Evolutionary conservation across 2,797 vertebrate genomes (phyloP).

Genomic region (Apodemus agrarius): DNA sequence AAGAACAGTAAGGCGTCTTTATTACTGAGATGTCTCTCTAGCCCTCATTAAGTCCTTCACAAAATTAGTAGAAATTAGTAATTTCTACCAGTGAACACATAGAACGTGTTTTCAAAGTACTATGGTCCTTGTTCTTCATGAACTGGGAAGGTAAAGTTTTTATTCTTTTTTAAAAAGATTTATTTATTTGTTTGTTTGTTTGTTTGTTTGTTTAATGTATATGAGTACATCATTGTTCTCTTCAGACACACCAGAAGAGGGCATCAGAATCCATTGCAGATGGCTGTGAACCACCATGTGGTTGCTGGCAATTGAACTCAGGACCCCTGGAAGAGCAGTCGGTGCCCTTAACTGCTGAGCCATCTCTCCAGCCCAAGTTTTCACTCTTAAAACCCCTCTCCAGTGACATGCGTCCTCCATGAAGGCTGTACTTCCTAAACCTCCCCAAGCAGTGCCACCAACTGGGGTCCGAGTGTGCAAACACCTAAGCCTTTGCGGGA

Average conservation of each 20-base stretch:
- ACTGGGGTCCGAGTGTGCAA: background rate
- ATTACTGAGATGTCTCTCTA: background rate
- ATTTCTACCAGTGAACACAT: background rate
- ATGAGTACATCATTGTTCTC: too few relatives aligned
- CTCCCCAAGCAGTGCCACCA: background rate
- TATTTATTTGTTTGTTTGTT: too few relatives aligned
- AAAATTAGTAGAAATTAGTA: background rate
- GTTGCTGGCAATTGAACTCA: too few relatives aligned
- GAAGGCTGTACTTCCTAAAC: background rate
- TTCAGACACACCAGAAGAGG: too few relatives aligned
- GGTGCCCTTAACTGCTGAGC: too few relatives aligned
- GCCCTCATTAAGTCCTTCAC: slow-evolving; percentile 47
- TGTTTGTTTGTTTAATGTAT: too few relatives aligned
- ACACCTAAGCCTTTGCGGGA: background rate
- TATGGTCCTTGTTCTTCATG: slow-evolving; percentile 43
- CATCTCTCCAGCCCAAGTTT: background rate
- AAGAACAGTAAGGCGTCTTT: background rate
- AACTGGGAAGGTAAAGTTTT: background rate
- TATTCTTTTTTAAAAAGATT: too few relatives aligned
- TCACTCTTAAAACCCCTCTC: background rate
- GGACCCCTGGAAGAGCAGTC: too few relatives aligned
- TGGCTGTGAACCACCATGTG: too few relatives aligned
- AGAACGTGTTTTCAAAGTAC: slow-evolving; percentile 55
- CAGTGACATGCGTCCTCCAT: background rate
- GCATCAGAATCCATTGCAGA: too few relatives aligned